Base-by-base conservation (phyloP, 1,140 invertebrate genomes). In the Campodea augens region DNA sequence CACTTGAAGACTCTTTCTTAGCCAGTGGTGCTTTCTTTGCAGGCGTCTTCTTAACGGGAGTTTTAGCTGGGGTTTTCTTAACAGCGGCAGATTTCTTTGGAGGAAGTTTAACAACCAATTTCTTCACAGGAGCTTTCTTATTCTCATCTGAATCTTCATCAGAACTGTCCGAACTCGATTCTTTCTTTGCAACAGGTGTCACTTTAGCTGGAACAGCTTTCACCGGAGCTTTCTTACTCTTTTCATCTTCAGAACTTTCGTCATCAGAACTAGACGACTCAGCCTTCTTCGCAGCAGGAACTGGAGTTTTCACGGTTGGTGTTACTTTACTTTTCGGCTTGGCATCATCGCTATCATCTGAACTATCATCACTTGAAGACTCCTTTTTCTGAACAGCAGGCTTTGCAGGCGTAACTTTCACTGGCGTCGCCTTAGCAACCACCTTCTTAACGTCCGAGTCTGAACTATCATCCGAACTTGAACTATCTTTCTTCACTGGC, bases 291-390 rank as follows among this genome's bases (percentile, higher is more conserved):
- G n/a, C n/a, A n/a, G n/a, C n/a, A n/a, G n/a, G n/a, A n/a, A n/a
- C n/a, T n/a, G n/a, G n/a, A n/a, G n/a, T n/a, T n/a, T n/a, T n/a
- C n/a, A n/a, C n/a, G n/a, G n/a, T n/a, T n/a, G n/a, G n/a, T n/a
- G n/a, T n/a, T n/a, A n/a, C n/a, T n/a, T n/a, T n/a, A n/a, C n/a
- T n/a, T n/a, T n/a, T n/a, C n/a, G n/a, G n/a, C n/a, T n/a, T n/a
- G n/a, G n/a, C n/a, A n/a, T n/a, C n/a, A n/a, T 49, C 46, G n/a
- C n/a, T n/a, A n/a, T n/a, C n/a, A n/a, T n/a, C n/a, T 51, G 41
- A 22, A 25, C 50, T 50, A 15, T 53, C 53, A 25, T 53, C 51
- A 15, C 52, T 54, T 13, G 49, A 52, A 25, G 48, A 47, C 10
- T 25, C 29, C 27, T 50, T 44, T 46, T 55, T 57, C 1, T 47